Conservation (phyloP, 2,888 invertebrate species). For the Eudasyphora cyanicolor region DNA sequence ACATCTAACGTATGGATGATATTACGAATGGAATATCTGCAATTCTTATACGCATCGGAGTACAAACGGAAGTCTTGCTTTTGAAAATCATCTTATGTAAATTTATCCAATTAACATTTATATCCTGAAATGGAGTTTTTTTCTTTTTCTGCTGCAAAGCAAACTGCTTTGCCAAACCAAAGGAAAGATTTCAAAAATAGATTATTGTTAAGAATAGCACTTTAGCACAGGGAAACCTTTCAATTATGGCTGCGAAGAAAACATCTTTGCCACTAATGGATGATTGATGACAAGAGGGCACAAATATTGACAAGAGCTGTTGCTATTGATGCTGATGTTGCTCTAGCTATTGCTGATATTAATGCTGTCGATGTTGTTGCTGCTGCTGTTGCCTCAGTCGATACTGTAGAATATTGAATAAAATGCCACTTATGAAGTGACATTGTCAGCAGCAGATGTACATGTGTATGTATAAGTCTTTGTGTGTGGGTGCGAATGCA, state of each 20-base stretch:
- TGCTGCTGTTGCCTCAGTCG: slow-evolving; percentile 1
- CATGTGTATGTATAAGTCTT: not conserved
- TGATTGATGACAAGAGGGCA: slow-evolving; percentile 34
- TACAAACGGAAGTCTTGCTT: not conserved
- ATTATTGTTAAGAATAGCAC: slow-evolving; percentile 22
- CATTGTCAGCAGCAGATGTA: not conserved
- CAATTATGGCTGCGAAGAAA: slow-evolving; percentile 25
- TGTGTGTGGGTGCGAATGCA: not conserved
- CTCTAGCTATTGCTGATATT: not conserved
- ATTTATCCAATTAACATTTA: slow-evolving; percentile 39
- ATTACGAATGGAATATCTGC: not conserved
- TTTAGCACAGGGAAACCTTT: slow-evolving; percentile 19
- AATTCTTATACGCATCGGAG: not conserved
- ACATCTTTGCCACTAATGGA: slow-evolving; percentile 28
- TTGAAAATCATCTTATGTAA: slow-evolving; percentile 14
- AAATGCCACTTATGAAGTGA: slow-evolving; percentile 30
- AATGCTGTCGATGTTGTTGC: not conserved
- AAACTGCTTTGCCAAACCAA: slow-evolving; percentile 12
- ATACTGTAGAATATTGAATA: slow-evolving; percentile 2
- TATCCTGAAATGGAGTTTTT: not conserved
- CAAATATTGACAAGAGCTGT: slow-evolving; percentile 30
- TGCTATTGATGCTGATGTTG: not conserved
- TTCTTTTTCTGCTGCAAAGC: not conserved
- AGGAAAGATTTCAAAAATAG: slow-evolving; percentile 19
- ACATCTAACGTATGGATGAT: slow-evolving; percentile 6